Base-by-base conservation (phyloP, 1,140 invertebrate genomes). In the Stegodyphus mimosarum region DNA sequence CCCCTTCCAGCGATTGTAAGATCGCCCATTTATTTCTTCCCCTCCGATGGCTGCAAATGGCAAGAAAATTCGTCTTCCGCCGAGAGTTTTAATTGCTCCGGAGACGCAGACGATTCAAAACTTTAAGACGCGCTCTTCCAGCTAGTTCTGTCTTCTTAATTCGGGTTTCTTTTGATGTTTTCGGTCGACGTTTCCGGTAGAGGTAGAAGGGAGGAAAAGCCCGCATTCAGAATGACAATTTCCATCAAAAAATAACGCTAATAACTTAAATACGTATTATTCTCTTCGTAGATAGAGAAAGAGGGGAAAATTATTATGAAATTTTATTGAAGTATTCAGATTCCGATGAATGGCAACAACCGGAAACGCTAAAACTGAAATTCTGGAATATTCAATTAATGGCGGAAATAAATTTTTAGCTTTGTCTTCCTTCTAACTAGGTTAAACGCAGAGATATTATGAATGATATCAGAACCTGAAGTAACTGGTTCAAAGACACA, bases 1-100 rank as follows among this genome's bases (percentile, higher is more conserved):
- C 77, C 66, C 51, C 33, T 33, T 33, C 33, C 33, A 33, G 17
- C 53, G 78, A 81, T 81, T 81, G 79, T 81, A 64, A 81, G 79
- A 60, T 81, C 55, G 79, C 11, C 79, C 79, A 72, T 81, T 81
- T 81, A 81, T 81, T 81, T 81, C 79, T 81, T 81, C 79, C 49
- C 70, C 79, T 73, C 52, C 79, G 79, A 81, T 81, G 79, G 53
- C 70, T 81, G 70, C 60, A 81, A 81, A 81, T 81, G 73, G 79
- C 70, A 81, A 81, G 78, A 80, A 80, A 73, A 73, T 53, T 73
- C 53, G 15, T 13, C 79, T 81, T 81, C 70, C 79, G 55, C 49
- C 51, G 48, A 7, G 70, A 51, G 70, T 81, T 81, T 81, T 81
- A 81, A 81, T 81, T 81, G 77, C 77, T 52, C 66, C 18, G 77